Evolutionary conservation across 2,888 invertebrate species (phyloP).

Genomic region (Euspilapteryx auroguttella): DNA sequence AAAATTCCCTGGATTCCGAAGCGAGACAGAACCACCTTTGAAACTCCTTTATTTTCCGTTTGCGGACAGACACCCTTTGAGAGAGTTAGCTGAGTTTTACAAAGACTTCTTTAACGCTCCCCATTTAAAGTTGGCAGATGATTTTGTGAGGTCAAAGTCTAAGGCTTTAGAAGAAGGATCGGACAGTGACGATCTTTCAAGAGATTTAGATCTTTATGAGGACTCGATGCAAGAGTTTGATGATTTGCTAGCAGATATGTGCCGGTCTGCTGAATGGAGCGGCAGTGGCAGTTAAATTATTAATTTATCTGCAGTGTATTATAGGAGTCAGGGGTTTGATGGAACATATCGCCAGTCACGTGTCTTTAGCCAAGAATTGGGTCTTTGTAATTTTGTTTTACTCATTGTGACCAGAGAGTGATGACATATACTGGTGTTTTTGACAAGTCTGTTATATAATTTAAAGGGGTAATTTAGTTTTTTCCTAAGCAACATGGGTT

Average conservation of each 20-base stretch:
- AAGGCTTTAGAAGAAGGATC: constrained; percentile 19
- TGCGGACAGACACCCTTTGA: constrained; percentile 70
- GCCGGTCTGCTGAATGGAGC: constrained; percentile 65
- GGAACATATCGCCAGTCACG: too few relatives aligned
- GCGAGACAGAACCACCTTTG: constrained; percentile 66
- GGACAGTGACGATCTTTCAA: constrained; percentile 58
- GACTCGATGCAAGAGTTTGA: constrained; percentile 75
- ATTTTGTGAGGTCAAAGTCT: constrained; percentile 12
- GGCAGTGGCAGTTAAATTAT: constrained; percentile 18
- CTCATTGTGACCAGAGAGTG: too few relatives aligned
- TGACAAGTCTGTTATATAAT: too few relatives aligned
- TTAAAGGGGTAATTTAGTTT: too few relatives aligned
- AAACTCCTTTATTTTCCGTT: constrained; percentile 76
- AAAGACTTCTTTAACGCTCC: constrained; percentile 78
- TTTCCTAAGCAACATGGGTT: too few relatives aligned
- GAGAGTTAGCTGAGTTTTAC: constrained; percentile 78
- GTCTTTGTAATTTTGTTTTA: too few relatives aligned
- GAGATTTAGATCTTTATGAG: constrained; percentile 75
- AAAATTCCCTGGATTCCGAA: constrained; percentile 39
- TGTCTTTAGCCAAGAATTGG: too few relatives aligned
- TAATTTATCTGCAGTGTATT: too few relatives aligned
- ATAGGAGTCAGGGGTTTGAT: too few relatives aligned
- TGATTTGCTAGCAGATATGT: constrained; percentile 72
- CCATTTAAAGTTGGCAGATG: constrained; percentile 33
- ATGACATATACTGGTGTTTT: too few relatives aligned